Evolutionary conservation across 1,140 invertebrate species (phyloP).

Genomic region (Vanessa tameamea): DNA sequence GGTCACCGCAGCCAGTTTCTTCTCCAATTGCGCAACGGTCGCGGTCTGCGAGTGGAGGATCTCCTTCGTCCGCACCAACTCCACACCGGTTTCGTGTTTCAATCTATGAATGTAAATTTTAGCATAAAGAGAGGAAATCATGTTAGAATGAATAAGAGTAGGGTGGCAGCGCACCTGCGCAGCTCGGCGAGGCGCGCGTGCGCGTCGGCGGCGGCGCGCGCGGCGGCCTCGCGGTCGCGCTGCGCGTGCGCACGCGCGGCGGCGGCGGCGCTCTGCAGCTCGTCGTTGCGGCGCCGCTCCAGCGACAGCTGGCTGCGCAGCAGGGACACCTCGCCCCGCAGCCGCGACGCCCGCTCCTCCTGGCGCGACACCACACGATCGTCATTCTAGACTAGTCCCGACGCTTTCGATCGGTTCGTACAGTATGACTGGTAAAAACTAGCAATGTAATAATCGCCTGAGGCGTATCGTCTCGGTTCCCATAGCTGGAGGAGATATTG

Average conservation of each 20-base stretch:
- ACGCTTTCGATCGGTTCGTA: too few species aligned
- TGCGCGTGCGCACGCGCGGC: constrained; percentile 71
- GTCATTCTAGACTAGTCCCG: not conserved
- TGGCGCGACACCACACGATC: constrained; percentile 25
- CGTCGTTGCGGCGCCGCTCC: constrained; percentile 71
- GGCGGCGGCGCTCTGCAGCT: constrained; percentile 72
- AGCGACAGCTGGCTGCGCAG: constrained; percentile 78
- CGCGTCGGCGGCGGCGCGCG: constrained; percentile 79
- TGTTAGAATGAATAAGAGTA: too few species aligned
- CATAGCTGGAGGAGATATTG: too few species aligned
- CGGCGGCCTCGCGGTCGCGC: constrained; percentile 81
- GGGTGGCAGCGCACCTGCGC: constrained; percentile 53
- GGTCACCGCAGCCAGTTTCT: constrained; percentile 34
- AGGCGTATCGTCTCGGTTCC: too few species aligned
- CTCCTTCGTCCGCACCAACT: constrained; percentile 73
- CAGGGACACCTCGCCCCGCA: constrained; percentile 78
- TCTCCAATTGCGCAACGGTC: constrained; percentile 54
- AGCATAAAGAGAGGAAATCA: too few species aligned
- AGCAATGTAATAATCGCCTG: too few species aligned
- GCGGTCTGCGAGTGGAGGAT: constrained; percentile 59
- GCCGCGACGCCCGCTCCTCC: constrained; percentile 70
- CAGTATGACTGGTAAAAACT: too few species aligned
- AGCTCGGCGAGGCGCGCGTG: constrained; percentile 73
- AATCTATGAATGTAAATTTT: constrained; percentile 44
- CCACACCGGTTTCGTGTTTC: constrained; percentile 77